Evolutionary conservation across 2,113 vertebrate genomes (phyloP).

Genomic region (Pithys albifrons): DNA sequence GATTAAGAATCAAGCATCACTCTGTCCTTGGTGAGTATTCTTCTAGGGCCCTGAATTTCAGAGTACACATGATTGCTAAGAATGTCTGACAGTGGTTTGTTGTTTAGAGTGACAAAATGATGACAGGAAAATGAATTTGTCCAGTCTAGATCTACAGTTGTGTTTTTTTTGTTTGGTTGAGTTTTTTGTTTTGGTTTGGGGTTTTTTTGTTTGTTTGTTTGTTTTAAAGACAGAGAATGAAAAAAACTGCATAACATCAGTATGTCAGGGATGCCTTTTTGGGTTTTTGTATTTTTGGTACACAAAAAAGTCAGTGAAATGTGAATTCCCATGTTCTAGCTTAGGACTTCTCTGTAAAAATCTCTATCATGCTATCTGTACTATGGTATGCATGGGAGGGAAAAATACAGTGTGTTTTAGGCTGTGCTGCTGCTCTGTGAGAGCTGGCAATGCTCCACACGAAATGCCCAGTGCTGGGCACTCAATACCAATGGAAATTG

Average conservation of each 20-base stretch:
- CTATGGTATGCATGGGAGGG: accelerated
- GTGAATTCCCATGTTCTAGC: background rate
- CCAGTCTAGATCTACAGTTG: background rate
- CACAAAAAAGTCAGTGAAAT: background rate
- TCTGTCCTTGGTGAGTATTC: background rate
- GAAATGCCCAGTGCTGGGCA: background rate
- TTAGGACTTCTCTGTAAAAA: background rate
- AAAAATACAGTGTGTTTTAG: background rate
- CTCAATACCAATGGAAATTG: background rate
- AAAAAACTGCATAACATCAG: background rate
- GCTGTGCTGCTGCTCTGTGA: background rate
- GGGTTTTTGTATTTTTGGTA: background rate
- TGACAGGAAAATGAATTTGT: background rate
- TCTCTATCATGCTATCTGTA: background rate
- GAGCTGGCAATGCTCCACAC: background rate
- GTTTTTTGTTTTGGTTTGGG: background rate
- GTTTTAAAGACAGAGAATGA: background rate
- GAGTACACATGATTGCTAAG: background rate
- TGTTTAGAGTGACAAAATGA: background rate
- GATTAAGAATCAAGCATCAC: background rate
- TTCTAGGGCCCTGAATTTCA: background rate
- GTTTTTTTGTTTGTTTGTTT: background rate
- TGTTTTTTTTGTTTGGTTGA: background rate
- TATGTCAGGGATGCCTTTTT: accelerated
- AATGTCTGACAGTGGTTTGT: background rate